Conservation (phyloP, 2,797 vertebrate genomes). For the Eremophila alpestris region DNA sequence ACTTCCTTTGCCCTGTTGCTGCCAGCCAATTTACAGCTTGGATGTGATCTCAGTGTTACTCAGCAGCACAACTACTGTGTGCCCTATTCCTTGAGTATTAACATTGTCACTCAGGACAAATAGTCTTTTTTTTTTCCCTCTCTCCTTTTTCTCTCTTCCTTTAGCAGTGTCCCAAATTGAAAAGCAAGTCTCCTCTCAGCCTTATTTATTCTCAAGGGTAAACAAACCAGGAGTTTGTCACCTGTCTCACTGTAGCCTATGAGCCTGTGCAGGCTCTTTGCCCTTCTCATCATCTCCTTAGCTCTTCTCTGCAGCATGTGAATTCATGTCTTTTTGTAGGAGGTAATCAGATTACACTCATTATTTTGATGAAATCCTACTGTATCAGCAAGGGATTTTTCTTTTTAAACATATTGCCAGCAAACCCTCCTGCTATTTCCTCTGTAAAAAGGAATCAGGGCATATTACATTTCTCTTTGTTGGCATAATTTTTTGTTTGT, state of each 20-base stretch:
- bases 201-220: background rate
- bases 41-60: background rate
- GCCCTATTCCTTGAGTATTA: background rate
- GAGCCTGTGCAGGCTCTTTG: background rate
- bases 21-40: background rate
- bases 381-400: background rate
- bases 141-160: background rate
- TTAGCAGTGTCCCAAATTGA: background rate
- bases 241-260: background rate
- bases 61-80: background rate
- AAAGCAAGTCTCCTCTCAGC: background rate
- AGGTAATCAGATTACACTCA: background rate
- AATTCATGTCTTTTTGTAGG: background rate
- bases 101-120: background rate
- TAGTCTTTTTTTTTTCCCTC: background rate
- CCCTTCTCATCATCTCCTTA: background rate
- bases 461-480: background rate
- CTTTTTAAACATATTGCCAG: background rate
- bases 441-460: background rate
- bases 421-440: background rate
- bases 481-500: background rate
- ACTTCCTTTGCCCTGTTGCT: background rate
- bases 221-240: background rate
- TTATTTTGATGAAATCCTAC: slow-evolving; percentile 8
- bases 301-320: background rate